phyloP scores from a whole-genome alignment of 2,797 vertebrate genomes.

The Malacoctenus gilli region DNA sequence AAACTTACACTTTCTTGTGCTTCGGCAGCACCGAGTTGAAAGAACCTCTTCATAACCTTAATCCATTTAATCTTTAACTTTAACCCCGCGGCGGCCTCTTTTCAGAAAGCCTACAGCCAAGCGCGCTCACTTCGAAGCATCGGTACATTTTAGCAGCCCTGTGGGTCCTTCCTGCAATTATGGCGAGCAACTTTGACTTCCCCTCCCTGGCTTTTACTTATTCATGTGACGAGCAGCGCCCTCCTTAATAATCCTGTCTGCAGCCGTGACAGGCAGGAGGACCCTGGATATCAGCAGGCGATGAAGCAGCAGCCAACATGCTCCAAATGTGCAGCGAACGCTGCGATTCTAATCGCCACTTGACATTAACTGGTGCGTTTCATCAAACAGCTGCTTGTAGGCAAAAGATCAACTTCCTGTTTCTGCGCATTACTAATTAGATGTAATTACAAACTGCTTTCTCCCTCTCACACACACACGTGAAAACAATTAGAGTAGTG shows the following conservation, averaged over 20 bases:
- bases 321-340: constrained; percentile 10
- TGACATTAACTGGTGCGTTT: constrained; percentile 55
- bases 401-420: constrained; percentile 59
- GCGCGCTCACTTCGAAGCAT: too few relatives aligned
- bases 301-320: not conserved
- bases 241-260: constrained; percentile 21
- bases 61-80: too few relatives aligned
- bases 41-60: too few relatives aligned
- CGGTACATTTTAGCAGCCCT: too few relatives aligned
- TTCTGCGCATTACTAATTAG: constrained; percentile 52
- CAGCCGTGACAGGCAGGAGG: not conserved
- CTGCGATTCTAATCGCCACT: constrained; percentile 55
- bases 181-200: too few relatives aligned
- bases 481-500: constrained; percentile 35
- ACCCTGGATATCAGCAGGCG: not conserved
- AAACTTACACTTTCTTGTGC: too few relatives aligned
- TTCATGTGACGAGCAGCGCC: not conserved
- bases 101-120: too few relatives aligned
- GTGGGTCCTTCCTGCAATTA: too few relatives aligned
- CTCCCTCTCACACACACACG: constrained; percentile 25
- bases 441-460: constrained; percentile 51
- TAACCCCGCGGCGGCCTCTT: too few relatives aligned
- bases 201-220: constrained; percentile 22
- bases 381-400: constrained; percentile 65
- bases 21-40: too few relatives aligned